These are phyloP conservation scores for Neotoxoptera formosana DNA, from an alignment of 1,140 invertebrate species.

Conservation along the genomic window DNA sequence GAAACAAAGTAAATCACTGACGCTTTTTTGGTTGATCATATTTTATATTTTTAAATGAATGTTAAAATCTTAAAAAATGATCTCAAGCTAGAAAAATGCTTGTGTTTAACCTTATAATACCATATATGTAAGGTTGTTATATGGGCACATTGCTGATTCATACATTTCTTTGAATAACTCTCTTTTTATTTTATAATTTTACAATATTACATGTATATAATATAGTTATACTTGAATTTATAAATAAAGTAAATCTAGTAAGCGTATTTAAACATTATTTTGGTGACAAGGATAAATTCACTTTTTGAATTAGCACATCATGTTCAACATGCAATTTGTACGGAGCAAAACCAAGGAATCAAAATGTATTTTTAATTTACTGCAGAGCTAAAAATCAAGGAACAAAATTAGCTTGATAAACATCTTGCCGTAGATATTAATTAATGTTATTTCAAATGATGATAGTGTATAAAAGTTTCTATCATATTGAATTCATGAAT, in stretches of 20 bases:
- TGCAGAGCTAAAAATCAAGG: background rate
- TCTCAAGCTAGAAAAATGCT: background rate
- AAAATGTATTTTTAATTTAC: background rate
- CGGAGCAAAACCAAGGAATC: background rate
- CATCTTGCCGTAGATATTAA: background rate
- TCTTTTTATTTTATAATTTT: background rate
- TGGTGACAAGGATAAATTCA: background rate
- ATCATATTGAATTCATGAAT: slow-evolving; percentile 25
- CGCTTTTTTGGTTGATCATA: background rate
- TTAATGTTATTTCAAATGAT: background rate
- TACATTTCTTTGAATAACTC: background rate
- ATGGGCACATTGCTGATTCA: background rate
- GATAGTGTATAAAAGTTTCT: slow-evolving; percentile 14
- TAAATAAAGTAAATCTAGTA: no score
- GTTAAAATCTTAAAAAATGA: background rate
- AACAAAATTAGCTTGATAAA: slow-evolving; percentile 27
- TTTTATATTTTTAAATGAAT: background rate
- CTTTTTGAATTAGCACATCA: background rate
- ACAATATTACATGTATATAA: background rate
- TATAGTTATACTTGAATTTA: background rate
- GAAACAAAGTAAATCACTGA: background rate
- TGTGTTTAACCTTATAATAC: background rate
- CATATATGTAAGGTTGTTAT: background rate
- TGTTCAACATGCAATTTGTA: background rate
- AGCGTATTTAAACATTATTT: background rate